Base-by-base conservation (phyloP, 2,888 invertebrate species). In the Druceiella hillmani region DNA sequence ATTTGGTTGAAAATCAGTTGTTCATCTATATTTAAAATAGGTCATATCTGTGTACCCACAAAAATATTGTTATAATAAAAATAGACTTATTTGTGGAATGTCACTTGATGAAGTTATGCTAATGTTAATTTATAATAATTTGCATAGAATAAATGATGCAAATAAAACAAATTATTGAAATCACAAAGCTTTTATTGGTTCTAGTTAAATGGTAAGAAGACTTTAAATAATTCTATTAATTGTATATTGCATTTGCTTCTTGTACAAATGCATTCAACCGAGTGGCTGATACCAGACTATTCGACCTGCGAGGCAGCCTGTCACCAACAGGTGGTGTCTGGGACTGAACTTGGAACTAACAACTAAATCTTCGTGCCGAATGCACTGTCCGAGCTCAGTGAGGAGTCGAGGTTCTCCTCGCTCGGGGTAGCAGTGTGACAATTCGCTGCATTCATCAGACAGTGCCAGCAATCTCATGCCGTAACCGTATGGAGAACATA, bases 261-360 rank as follows among this genome's bases (percentile, higher is more conserved):
- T 28, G 11, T 28, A 28, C 7, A 9, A 2, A 31, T 24, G 11
- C 5, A n/a, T 32, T 33, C 22, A 63, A 57, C 29, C 40, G 16
- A 36, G 39, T 0, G 94, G 93, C 56, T 88, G 87, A 62, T 93
- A 87, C 87, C 93, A 94, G 29, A 86, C 83, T 40, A 94, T 83
- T 57, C 86, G 83, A 15, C 94, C 93, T 42, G 82, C 81, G 29
- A 92, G 77, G 62, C 93, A 94, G 10, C 95, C 95, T 11, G 90
- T 89, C 24, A 92, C 94, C 22, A 94, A 74, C 49, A 91, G 72
- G 54, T 85, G 86, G 59, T 91, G 87, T 15, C 78, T 76, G 0
- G 94, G 94, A 45, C 87, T 91, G 62, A 94, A 94, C 61, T 87
- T 87, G 48, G 90, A 86, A 58, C 91, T 87, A 34, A 93, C 83